Evolutionary conservation across 2,113 vertebrate species (phyloP).

Genomic region (Erythrolamprus reginae): DNA sequence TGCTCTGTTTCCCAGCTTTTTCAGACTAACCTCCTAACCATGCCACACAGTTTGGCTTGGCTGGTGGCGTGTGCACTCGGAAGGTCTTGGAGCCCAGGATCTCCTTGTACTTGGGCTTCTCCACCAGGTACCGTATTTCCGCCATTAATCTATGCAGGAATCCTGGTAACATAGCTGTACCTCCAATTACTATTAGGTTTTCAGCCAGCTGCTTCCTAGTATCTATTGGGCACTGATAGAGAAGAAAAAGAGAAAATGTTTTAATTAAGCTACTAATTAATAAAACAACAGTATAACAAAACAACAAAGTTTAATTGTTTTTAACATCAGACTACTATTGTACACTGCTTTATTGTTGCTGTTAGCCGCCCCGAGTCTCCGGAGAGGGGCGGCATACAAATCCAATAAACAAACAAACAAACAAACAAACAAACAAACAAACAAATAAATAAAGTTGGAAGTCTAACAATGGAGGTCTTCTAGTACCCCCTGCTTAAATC

Average conservation of each 20-base stretch:
- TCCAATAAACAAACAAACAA: no score
- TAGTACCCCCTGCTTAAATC: no score
- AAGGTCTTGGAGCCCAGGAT: constrained; percentile 86
- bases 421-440: no score
- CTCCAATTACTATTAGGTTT: constrained; percentile 92
- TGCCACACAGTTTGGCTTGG: constrained; percentile 93
- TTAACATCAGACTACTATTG: no score
- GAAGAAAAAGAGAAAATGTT: constrained; percentile 9
- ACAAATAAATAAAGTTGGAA: no score
- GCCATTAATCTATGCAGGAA: constrained; percentile 92
- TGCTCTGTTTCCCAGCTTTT: fast-evolving
- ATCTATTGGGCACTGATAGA: constrained; percentile 88
- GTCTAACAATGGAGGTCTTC: no score
- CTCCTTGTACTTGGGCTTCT: constrained; percentile 89
- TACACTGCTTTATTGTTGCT: no score
- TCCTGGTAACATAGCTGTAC: constrained; percentile 91
- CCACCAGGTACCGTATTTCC: constrained; percentile 88
- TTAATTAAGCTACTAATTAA: not conserved
- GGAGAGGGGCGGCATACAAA: no score
- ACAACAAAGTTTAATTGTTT: no score
- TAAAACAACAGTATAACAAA: no score
- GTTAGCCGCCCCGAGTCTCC: no score
- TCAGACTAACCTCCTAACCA: constrained; percentile 90
- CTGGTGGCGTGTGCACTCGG: constrained; percentile 87
- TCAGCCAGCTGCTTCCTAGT: constrained; percentile 92